These are phyloP conservation scores for Bombus ignitus DNA, from an alignment of 1,140 invertebrate species.

Conservation along the genomic window DNA sequence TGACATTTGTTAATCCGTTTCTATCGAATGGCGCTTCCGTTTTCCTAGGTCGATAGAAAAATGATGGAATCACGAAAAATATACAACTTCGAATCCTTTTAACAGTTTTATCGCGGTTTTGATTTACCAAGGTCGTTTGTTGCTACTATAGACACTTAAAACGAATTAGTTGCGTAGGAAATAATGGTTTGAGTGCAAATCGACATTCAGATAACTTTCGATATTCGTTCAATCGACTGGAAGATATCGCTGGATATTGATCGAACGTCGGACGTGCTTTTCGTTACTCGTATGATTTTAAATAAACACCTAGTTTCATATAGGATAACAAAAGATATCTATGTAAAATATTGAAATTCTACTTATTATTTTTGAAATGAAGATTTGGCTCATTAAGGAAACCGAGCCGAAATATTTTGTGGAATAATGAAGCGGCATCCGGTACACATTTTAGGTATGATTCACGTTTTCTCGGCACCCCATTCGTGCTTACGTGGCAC, in stretches of 20 bases:
- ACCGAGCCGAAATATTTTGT: background rate
- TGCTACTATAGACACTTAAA: background rate
- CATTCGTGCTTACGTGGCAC: slow-evolving; percentile 75
- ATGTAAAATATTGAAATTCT: background rate
- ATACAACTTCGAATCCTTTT: background rate
- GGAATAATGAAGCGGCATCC: background rate
- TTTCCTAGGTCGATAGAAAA: background rate
- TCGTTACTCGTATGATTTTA: background rate
- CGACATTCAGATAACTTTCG: background rate
- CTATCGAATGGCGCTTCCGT: background rate
- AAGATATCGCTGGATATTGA: background rate
- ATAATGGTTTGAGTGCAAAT: background rate
- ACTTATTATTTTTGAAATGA: background rate
- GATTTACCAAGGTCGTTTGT: background rate
- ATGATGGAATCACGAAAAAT: no score
- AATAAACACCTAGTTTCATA: background rate
- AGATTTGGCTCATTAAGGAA: background rate
- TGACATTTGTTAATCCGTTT: slow-evolving; percentile 51
- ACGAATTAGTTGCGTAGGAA: slow-evolving; percentile 1
- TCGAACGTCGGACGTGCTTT: background rate
- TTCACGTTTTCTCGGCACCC: slow-evolving; percentile 69
- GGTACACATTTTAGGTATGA: slow-evolving; percentile 52
- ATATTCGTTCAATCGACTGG: background rate
- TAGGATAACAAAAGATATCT: background rate
- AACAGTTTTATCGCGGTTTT: background rate